Conservation (phyloP, 2,888 invertebrate genomes). For the Choristoneura rosaceana region DNA sequence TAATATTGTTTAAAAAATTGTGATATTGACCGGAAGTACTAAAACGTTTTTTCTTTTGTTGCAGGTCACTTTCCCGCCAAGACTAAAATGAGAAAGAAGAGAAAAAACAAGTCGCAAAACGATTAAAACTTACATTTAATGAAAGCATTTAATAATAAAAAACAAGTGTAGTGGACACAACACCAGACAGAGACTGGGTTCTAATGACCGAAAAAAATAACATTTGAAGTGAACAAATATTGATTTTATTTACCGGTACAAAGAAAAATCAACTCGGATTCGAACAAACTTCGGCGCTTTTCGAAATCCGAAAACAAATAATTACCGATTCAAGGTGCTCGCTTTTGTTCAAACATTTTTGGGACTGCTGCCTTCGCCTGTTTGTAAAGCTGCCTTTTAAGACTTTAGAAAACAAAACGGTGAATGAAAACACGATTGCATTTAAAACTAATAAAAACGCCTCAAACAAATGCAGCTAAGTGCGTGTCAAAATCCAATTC, state of each 20-base stretch:
- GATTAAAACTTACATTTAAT: constrained; percentile 42
- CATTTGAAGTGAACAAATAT: constrained; percentile 46
- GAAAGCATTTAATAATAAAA: constrained; percentile 47
- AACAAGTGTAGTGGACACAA: constrained; percentile 50
- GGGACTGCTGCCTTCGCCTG: constrained; percentile 73
- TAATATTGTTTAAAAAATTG: neutral
- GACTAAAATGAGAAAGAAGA: constrained; percentile 81
- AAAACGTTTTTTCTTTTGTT: constrained; percentile 57
- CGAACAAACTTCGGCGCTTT: constrained; percentile 63
- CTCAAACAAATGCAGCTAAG: constrained; percentile 42
- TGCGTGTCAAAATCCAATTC: constrained; percentile 38
- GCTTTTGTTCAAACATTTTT: constrained; percentile 76
- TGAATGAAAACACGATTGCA: constrained; percentile 56
- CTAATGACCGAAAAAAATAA: constrained; percentile 49
- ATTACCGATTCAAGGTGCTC: constrained; percentile 76
- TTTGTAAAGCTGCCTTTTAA: constrained; percentile 65
- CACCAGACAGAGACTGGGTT: constrained; percentile 74
- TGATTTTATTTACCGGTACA: constrained; percentile 48
- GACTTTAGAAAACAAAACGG: constrained; percentile 63
- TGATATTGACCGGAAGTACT: neutral
- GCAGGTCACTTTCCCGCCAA: constrained; percentile 58
- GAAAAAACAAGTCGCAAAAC: constrained; percentile 64
- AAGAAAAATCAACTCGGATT: constrained; percentile 54
- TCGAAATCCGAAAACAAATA: constrained; percentile 73
- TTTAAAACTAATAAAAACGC: constrained; percentile 50